phyloP scores from a whole-genome alignment of 2,888 invertebrate genomes.

The Steinernema hermaphroditum region DNA sequence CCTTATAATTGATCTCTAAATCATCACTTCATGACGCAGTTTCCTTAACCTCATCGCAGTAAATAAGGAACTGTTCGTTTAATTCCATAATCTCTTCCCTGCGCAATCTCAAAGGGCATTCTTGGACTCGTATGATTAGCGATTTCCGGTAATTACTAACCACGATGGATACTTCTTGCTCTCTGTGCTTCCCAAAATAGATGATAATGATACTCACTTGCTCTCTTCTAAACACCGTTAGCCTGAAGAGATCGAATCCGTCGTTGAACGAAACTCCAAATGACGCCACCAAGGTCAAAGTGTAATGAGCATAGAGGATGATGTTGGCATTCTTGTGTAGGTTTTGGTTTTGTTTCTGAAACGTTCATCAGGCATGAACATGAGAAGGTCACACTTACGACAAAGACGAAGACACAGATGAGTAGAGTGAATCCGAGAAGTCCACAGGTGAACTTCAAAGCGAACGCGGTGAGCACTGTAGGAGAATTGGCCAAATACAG shows the following conservation, averaged over 20 bases:
- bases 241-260: constrained; percentile 14
- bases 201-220: too few species aligned
- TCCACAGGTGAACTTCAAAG: constrained; percentile 2
- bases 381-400: neutral
- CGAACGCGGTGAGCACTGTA: neutral
- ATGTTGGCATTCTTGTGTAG: constrained; percentile 9
- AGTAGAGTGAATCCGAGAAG: neutral
- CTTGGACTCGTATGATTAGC: too few species aligned
- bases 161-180: too few species aligned
- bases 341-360: neutral
- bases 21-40: too few species aligned
- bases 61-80: too few species aligned
- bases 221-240: constrained; percentile 1
- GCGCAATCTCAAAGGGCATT: too few species aligned
- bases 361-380: neutral
- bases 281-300: neutral
- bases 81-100: too few species aligned
- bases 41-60: too few species aligned
- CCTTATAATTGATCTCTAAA: too few species aligned
- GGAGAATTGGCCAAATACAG: neutral
- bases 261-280: neutral
- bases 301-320: neutral
- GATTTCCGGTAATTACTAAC: too few species aligned
- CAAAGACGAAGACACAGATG: neutral
- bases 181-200: too few species aligned